Base-by-base conservation (phyloP, 1,140 invertebrate genomes). In the Neodiprion pinetum region DNA sequence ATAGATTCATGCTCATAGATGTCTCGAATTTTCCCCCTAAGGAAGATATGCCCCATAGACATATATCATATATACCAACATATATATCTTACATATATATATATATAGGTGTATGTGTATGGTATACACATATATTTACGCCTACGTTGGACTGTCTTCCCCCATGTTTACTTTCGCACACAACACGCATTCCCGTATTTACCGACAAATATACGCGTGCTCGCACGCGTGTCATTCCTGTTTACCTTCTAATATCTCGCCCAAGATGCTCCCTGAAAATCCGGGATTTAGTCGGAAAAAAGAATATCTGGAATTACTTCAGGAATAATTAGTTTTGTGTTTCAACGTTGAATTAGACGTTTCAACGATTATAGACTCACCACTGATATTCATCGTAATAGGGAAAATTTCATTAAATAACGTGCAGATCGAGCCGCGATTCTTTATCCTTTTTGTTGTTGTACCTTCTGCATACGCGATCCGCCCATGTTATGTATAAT, bases 211-310 rank as follows among this genome's bases (percentile, higher is more conserved):
- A 21, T 21, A 86, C 80, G 76, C 78, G 79, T 71, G 75, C 80
- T 67, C 79, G 80, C 74, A 74, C 77, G 69, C 78, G 74, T 80
- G 76, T 72, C 78, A 76, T 77, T 73, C 83, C 3, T 73, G 81
- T 86, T 86, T 86, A 79, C 82, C 81, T 84, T 85, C 84, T 85
- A 84, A 86, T 85, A 83, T 86, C 78, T 80, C 70, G 10, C 65
- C 69, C 50, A 53, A 14, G 50, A 53, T n/a, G 10, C 50, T 76
- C 76, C 77, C 77, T 73, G 69, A n/a, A 71, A 69, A 23, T 68
- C 71, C 68, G 67, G 75, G 78, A 78, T 76, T 72, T 69, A 78
- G 75, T 73, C 76, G 74, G 61, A 10, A n/a, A 71, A 75, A 74
- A 48, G 21, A 74, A 73, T 80, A 75, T 79, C 76, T 40, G 67